Percentiles rank a stretch among this genome's conserved stretches.
phyloP scores from a whole-genome alignment of 2,113 vertebrate genomes.

The Odontophorus gujanensis region DNA sequence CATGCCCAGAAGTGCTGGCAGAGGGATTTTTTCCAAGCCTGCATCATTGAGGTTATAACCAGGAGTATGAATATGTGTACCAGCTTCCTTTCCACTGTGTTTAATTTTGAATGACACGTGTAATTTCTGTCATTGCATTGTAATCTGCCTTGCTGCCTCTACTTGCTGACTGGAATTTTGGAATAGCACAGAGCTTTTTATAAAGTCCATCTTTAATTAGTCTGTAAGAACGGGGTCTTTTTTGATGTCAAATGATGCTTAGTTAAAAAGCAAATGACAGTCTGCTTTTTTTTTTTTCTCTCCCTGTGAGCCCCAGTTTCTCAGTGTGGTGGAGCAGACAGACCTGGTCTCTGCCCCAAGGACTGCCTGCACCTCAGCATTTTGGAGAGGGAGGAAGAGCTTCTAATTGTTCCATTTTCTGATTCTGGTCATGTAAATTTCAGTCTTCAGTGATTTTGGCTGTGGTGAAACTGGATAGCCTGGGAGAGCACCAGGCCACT shows the following conservation, averaged over 20 bases:
- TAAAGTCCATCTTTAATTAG: neutral
- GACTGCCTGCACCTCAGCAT: neutral
- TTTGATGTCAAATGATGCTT: neutral
- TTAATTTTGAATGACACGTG: neutral
- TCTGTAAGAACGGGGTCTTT: neutral
- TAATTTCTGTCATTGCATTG: conserved; percentile 28
- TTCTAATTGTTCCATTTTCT: neutral
- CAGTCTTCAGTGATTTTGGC: neutral
- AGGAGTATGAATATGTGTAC: neutral
- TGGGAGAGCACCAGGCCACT: neutral
- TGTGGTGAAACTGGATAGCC: neutral
- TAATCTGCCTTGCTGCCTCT: conserved; percentile 40
- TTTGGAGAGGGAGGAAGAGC: neutral
- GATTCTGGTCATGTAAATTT: neutral
- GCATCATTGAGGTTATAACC: neutral
- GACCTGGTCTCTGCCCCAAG: accelerated
- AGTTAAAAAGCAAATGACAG: neutral
- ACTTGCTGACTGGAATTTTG: conserved; percentile 16
- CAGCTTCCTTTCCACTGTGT: neutral
- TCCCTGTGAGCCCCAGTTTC: neutral
- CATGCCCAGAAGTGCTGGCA: conserved; percentile 34
- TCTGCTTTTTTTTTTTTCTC: neutral
- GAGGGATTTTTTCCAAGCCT: conserved; percentile 13
- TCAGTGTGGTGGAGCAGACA: neutral
- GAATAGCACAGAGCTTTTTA: neutral